phyloP scores from a whole-genome alignment of 2,797 vertebrate species.

The Sebastes diploproa region DNA sequence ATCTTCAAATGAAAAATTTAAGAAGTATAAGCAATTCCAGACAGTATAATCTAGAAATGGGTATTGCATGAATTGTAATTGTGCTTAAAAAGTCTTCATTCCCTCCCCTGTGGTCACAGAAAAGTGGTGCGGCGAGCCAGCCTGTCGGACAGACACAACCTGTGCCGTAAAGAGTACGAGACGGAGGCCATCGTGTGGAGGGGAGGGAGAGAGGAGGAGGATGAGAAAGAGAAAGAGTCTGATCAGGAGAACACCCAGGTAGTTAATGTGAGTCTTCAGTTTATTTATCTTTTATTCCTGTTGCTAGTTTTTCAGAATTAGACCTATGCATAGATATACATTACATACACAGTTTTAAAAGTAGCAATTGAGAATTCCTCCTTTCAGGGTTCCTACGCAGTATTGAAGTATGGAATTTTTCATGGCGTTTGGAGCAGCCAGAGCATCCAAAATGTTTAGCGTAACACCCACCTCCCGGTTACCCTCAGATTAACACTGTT shows the following conservation, averaged over 20 bases:
- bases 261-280: conserved; percentile 66
- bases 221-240: conserved; percentile 86
- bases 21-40: not conserved
- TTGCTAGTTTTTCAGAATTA: not conserved
- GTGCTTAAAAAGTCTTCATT: not conserved
- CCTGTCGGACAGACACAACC: conserved; percentile 93
- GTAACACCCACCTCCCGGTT: too few relatives aligned
- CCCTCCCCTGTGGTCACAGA: conserved; percentile 70
- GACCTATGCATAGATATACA: not conserved
- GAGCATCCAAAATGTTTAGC: too few relatives aligned
- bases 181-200: conserved; percentile 97
- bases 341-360: not conserved
- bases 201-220: conserved; percentile 84
- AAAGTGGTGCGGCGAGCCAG: conserved; percentile 97
- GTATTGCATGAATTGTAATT: not conserved
- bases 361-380: not conserved
- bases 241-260: conserved; percentile 90
- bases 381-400: not conserved
- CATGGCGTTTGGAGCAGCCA: too few relatives aligned
- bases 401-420: not conserved
- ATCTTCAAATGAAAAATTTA: not conserved
- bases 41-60: not conserved
- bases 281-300: not conserved
- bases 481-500: accelerated
- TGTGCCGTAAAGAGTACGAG: conserved; percentile 96